Conservation (phyloP, 1,140 invertebrate genomes). For the Drosophila sp. region DNA sequence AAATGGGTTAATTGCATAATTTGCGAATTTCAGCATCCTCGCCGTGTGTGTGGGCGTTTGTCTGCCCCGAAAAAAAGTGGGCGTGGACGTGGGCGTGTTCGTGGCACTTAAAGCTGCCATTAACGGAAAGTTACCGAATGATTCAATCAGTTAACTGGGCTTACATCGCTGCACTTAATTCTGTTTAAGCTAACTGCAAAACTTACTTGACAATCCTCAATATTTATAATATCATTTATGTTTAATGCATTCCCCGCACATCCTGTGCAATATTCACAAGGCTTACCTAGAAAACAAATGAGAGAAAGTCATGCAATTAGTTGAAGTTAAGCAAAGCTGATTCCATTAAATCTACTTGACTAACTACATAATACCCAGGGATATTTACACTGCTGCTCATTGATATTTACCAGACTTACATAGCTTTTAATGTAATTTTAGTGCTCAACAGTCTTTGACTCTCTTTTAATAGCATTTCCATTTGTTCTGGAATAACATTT, state of each 20-base stretch:
- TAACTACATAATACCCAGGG: not conserved
- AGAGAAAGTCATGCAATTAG: not conserved
- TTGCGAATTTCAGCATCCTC: constrained; percentile 69
- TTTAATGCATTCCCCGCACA: not conserved
- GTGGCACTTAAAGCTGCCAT: constrained; percentile 16
- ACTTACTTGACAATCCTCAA: not conserved
- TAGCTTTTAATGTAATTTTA: too few relatives aligned
- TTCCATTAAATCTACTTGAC: not conserved
- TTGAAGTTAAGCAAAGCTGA: not conserved
- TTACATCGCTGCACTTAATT: not conserved
- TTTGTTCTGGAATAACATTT: too few relatives aligned
- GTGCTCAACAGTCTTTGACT: too few relatives aligned
- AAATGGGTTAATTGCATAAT: constrained; percentile 84
- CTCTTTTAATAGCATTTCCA: not conserved
- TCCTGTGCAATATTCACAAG: not conserved
- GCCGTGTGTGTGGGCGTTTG: not conserved
- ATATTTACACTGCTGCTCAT: not conserved
- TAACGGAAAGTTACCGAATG: constrained; percentile 3
- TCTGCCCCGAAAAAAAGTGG: too few relatives aligned
- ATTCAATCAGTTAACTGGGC: constrained; percentile 25
- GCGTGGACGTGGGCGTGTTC: not conserved
- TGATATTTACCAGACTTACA: too few relatives aligned
- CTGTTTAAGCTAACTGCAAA: not conserved
- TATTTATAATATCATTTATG: not conserved
- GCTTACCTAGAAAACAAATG: not conserved